Evolutionary conservation across 2,113 vertebrate species (phyloP), one percentile per base, ranked within the genome.

Genomic region (zebrafish (Danio rerio)): DNA sequence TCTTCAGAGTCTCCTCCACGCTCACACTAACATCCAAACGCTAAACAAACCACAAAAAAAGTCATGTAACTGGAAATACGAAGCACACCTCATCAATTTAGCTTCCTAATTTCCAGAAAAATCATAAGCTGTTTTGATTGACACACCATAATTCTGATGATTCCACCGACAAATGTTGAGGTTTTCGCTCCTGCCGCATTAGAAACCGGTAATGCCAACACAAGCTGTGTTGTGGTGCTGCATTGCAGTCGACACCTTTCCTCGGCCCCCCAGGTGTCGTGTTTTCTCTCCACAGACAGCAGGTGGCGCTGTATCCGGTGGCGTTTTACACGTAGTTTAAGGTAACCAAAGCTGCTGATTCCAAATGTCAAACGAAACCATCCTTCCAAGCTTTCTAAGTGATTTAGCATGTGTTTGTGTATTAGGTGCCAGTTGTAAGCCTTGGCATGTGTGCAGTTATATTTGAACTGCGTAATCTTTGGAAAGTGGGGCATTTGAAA

Each of bases 1-100:
- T 99, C 93, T 99, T 99, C 95, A 91, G 98, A 9, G 97, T 99
- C 5, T 99, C 98, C 9, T 99, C 98, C 42, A 98, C 93, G 10
- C 86, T 94, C 8, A 94, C 93, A 0, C 89, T 94, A 81, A 94
- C 98, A 7, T 99, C 98, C 49, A 94, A 93, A 85, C 90, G 87
- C 87, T 94, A 88, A 93, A 6, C 77, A 15, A 43, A 8, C 9
- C 68, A 31, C 43, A 61, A 42, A 65, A 9, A 0, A 9, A 56
- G 7, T 2, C 65, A 43, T 76, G 47, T 20, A 55, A 15, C n/a
- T 45, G 18, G 42, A 31, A 77, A 13, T 47, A 52, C 52, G 13
- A n/a, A 75, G 21, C 7, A 80, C 18, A 13, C 58, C 58, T 18
- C 12, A 5, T 59, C 43, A 20, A 47, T 11, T 76, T 52, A 15